A percentile compares a stretch with the other conserved stretches of the same genome.
Evolutionary conservation across 2,113 vertebrate genomes (phyloP).

Genomic region (Psammodynastes pulverulentus): DNA sequence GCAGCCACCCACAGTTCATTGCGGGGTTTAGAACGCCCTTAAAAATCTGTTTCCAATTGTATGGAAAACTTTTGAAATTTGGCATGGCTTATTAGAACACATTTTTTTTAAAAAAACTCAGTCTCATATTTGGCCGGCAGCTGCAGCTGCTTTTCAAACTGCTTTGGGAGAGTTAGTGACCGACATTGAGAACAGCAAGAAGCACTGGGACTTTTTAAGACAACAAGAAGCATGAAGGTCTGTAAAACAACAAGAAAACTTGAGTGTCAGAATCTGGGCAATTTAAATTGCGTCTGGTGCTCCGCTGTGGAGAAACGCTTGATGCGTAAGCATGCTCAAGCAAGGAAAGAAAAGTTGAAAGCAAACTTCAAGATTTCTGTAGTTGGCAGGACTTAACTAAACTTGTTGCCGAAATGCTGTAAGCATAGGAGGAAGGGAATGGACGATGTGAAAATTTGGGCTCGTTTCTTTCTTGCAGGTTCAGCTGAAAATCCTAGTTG

Average conservation of each 20-base stretch:
- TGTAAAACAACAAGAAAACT: slow-evolving; percentile 50
- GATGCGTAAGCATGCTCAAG: slow-evolving; percentile 47
- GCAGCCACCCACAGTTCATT: slow-evolving; percentile 65
- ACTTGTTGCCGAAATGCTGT: slow-evolving; percentile 45
- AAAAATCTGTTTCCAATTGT: slow-evolving; percentile 79
- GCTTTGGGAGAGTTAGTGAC: slow-evolving; percentile 63
- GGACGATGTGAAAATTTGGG: slow-evolving; percentile 5
- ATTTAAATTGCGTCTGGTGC: slow-evolving; percentile 9
- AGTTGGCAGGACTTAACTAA: slow-evolving; percentile 43
- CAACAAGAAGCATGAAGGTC: slow-evolving; percentile 75
- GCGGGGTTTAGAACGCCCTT: slow-evolving; percentile 68
- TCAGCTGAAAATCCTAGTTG: slow-evolving; percentile 73
- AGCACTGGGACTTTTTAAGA: slow-evolving; percentile 55
- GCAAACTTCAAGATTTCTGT: slow-evolving; percentile 33
- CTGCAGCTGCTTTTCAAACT: slow-evolving; percentile 67
- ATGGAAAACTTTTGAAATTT: slow-evolving; percentile 72
- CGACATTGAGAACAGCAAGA: slow-evolving; percentile 62
- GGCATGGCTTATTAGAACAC: slow-evolving; percentile 67
- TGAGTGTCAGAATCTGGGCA: slow-evolving; percentile 6
- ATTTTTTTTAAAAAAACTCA: slow-evolving; percentile 45
- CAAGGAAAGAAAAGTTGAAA: slow-evolving; percentile 48
- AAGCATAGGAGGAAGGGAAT: slow-evolving; percentile 41
- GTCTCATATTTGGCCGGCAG: slow-evolving; percentile 64
- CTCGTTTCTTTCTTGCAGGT: slow-evolving; percentile 68
- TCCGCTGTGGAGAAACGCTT: slow-evolving; percentile 46